Percentiles rank a stretch among this genome's conserved stretches.
Conservation (phyloP, 2,888 invertebrate genomes). For the Antheraea assamensis region DNA sequence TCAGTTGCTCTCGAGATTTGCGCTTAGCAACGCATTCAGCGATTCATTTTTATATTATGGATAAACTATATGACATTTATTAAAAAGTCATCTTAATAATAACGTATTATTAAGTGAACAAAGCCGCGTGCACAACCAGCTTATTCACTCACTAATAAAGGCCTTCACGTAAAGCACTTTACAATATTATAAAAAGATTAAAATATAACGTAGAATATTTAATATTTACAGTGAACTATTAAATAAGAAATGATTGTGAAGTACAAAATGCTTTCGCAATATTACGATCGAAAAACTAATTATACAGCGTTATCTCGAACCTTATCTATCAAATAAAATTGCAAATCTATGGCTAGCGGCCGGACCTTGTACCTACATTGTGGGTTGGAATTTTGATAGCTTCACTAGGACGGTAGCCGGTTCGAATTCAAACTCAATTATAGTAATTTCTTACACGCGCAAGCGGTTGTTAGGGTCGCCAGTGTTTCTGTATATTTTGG, state of each 20-base stretch:
- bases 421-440: constrained; percentile 52
- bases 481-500: background rate
- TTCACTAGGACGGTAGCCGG: constrained; percentile 52
- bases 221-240: background rate
- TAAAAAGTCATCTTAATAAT: no score
- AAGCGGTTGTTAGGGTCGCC: constrained; percentile 16
- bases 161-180: no score
- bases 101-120: no score
- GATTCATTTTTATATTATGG: no score
- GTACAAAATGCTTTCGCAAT: background rate
- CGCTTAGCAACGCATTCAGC: no score
- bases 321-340: constrained; percentile 22
- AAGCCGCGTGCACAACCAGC: no score
- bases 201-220: no score
- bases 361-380: constrained; percentile 11
- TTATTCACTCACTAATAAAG: no score
- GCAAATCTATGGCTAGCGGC: constrained; percentile 14
- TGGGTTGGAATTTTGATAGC: constrained; percentile 41
- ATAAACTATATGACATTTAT: no score
- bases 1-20: no score
- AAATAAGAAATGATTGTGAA: background rate
- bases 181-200: no score
- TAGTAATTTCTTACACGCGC: constrained; percentile 60
- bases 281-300: background rate
- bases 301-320: constrained; percentile 12